phyloP scores from a whole-genome alignment of 2,888 invertebrate species.

The Microctonus hyperodae region DNA sequence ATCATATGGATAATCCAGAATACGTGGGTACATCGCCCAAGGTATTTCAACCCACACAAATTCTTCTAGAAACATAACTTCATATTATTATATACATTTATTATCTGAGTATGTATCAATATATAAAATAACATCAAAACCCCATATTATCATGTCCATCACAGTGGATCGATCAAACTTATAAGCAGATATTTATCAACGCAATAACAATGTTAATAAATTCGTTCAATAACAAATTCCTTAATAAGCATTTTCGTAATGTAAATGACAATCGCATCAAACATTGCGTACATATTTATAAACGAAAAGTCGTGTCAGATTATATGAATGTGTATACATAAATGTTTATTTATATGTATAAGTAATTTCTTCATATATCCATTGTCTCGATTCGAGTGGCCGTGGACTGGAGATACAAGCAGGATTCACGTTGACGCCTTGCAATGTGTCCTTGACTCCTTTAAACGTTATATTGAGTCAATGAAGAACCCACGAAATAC shows the following conservation, averaged over 20 bases:
- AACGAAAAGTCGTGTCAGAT: not conserved
- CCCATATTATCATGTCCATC: not conserved
- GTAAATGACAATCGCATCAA: not conserved
- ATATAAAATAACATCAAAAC: not conserved
- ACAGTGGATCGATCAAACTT: not conserved
- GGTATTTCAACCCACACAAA: conserved; percentile 33
- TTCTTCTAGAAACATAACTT: conserved; percentile 15
- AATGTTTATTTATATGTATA: not conserved
- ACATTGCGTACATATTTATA: not conserved
- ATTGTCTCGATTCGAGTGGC: conserved; percentile 30
- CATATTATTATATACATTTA: not conserved
- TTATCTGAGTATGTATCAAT: not conserved
- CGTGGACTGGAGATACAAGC: conserved; percentile 27
- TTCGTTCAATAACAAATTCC: not conserved
- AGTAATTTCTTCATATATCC: conserved; percentile 14
- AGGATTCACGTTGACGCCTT: conserved; percentile 25
- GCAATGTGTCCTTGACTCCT: conserved; percentile 32
- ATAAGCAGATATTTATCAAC: not conserved
- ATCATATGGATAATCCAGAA: conserved; percentile 38
- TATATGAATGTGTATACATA: not conserved
- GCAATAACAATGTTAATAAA: not conserved
- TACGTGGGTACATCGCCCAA: conserved; percentile 42
- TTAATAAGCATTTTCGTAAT: not conserved
- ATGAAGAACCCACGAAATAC: conserved; percentile 27
- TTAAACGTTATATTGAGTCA: conserved; percentile 18